Base-by-base conservation (phyloP, 2,888 invertebrate genomes). In the Pollenia angustigena region DNA sequence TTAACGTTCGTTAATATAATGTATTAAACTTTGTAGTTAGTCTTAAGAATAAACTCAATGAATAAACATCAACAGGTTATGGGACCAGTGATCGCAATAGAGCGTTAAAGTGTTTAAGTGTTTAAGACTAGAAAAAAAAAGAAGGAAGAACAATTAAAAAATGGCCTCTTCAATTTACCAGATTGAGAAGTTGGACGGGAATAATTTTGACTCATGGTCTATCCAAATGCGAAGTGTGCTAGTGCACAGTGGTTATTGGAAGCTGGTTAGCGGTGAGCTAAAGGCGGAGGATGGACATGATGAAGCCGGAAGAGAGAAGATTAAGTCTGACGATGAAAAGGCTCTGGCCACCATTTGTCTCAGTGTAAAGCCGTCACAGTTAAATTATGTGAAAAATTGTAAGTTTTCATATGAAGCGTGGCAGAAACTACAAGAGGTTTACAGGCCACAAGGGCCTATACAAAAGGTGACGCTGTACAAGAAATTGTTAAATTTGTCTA, bases 181-280 rank as follows among this genome's bases (percentile, higher is more conserved):
- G 16, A 72, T 87, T 46, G 86, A 83, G 23, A 84, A 84, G 48
- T 44, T 84, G 10, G 72, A 84, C 48, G 84, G 62, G 3, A 42
- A 12, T 6, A 81, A 87, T 18, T 87, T 68, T 11, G 78, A 84
- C 11, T 40, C 64, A 6, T 87, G 87, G 87, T 14, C 32, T 16
- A 46, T 76, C n/a, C 81, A 87, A 12, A 78, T 81, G 71, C 48
- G 64, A 16, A 80, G 82, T 75, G 79, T 83, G 9, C 16, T 86
- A 7, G 42, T 83, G 4, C 86, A 87, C 48, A 52, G 52, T 48
- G 81, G 81, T 1, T 87, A 12, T n/a, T 87, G 85, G 69, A 81
- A 81, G 8, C 11, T 74, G 4, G 81, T 76, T 46, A 74, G 64
- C 23, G 69, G 74, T 4, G 54, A 76, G 32, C 56, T 62, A 10